These are phyloP conservation scores for Tonatia bakeri DNA, from an alignment of 2,113 vertebrate species.

Conservation along the genomic window DNA sequence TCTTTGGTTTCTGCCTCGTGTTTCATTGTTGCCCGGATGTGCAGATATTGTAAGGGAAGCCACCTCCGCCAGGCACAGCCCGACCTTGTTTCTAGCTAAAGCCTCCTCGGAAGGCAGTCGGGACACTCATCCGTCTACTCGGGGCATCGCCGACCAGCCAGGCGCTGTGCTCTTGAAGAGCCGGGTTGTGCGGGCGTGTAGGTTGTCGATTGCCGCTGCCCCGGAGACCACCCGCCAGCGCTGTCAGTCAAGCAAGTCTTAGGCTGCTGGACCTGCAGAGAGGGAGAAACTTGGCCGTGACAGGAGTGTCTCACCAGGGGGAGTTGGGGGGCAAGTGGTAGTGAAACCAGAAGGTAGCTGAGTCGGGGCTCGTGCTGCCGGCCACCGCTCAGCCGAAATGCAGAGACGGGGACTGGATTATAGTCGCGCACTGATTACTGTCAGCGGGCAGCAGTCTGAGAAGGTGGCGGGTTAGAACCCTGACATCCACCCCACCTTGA, in stretches of 20 bases:
- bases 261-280: background rate
- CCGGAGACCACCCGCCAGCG: background rate
- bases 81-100: background rate
- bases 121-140: background rate
- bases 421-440: accelerated
- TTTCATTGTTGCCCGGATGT: background rate
- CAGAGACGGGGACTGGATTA: too few species aligned
- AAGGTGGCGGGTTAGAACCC: too few species aligned
- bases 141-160: background rate
- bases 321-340: accelerated
- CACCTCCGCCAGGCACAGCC: too few species aligned
- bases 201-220: accelerated
- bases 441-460: too few species aligned
- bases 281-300: background rate
- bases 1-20: background rate
- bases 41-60: background rate
- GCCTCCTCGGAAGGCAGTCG: background rate
- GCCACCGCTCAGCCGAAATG: too few species aligned
- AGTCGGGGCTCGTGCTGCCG: too few species aligned
- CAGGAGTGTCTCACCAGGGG: background rate
- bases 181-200: background rate
- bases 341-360: too few species aligned
- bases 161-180: too few species aligned
- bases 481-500: too few species aligned
- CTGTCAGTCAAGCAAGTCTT: background rate